Percentiles rank a stretch among this genome's conserved stretches.
Conservation (phyloP, 1,140 invertebrate genomes). For the Platorchestia sp. region DNA sequence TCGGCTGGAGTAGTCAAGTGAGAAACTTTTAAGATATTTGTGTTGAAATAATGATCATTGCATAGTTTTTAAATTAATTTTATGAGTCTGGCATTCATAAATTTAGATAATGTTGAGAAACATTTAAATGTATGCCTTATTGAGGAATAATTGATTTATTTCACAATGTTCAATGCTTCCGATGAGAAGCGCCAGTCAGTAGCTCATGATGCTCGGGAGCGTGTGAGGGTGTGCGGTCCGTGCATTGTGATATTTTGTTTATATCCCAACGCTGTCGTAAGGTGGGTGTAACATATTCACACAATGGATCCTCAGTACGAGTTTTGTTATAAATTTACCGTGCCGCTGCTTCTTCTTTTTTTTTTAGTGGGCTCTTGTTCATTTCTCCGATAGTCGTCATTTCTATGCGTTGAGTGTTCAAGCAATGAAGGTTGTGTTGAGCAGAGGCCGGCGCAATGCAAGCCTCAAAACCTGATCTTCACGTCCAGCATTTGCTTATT, state of each 20-base stretch:
- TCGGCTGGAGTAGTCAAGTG: slow-evolving; percentile 40
- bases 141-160: background rate
- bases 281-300: slow-evolving; percentile 1
- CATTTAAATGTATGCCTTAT: background rate
- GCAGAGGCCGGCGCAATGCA: slow-evolving; percentile 43
- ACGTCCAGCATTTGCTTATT: background rate
- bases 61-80: background rate
- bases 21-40: background rate
- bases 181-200: slow-evolving; percentile 21
- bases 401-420: slow-evolving; percentile 16
- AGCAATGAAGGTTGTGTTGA: slow-evolving; percentile 47
- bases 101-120: background rate
- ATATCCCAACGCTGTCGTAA: slow-evolving; percentile 6
- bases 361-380: background rate
- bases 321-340: background rate
- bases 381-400: slow-evolving; percentile 13
- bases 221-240: slow-evolving; percentile 39
- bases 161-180: slow-evolving; percentile 25
- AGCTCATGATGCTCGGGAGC: slow-evolving; percentile 25
- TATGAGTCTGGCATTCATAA: background rate
- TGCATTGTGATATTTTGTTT: slow-evolving; percentile 45
- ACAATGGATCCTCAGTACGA: background rate
- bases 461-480: background rate
- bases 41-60: background rate
- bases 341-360: background rate